Evolutionary conservation across 1,140 invertebrate species (phyloP).

Genomic region (Copidosoma floridanum): DNA sequence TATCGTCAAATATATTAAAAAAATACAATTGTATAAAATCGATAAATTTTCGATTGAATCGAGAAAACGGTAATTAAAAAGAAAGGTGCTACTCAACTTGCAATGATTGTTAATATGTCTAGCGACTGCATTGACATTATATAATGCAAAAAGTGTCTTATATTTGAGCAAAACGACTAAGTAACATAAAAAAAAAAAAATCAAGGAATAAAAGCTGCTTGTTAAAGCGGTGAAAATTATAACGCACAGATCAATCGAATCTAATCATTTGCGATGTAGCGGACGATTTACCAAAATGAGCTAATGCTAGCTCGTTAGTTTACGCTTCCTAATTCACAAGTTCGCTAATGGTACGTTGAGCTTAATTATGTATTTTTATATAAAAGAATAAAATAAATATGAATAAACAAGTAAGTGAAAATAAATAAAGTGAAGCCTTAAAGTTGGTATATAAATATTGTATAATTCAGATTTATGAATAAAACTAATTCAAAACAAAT

Average conservation of each 20-base stretch:
- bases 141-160: slow-evolving; percentile 24
- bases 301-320: slow-evolving; percentile 33
- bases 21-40: too few relatives aligned
- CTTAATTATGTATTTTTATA: slow-evolving; percentile 56
- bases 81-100: slow-evolving; percentile 8
- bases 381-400: slow-evolving; percentile 40
- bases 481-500: slow-evolving; percentile 21
- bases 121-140: slow-evolving; percentile 15
- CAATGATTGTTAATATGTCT: slow-evolving; percentile 5
- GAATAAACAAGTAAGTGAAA: too few relatives aligned
- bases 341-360: slow-evolving; percentile 47
- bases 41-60: too few relatives aligned
- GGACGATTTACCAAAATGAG: slow-evolving; percentile 26
- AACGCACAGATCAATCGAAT: slow-evolving; percentile 32
- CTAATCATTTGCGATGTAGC: slow-evolving; percentile 30
- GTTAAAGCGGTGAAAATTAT: slow-evolving; percentile 18
- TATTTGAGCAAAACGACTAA: slow-evolving; percentile 1
- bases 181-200: slow-evolving; percentile 12
- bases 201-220: background rate
- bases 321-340: slow-evolving; percentile 45
- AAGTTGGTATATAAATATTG: slow-evolving; percentile 39
- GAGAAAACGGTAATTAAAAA: too few relatives aligned
- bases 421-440: slow-evolving; percentile 27
- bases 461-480: slow-evolving; percentile 27
- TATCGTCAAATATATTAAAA: background rate